Conservation (phyloP, 1,140 invertebrate genomes). For the Formica exsecta region DNA sequence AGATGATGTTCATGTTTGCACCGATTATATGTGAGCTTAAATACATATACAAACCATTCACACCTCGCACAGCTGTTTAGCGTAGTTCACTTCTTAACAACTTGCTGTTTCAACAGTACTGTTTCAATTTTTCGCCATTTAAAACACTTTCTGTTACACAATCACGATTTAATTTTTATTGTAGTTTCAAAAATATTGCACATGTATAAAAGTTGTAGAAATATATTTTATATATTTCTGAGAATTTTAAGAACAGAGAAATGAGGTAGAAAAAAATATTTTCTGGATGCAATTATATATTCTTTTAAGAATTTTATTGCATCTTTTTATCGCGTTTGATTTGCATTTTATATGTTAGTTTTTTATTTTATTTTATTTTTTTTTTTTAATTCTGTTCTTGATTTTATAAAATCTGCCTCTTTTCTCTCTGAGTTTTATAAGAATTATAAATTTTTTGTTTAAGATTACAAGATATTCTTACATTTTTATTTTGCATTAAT, state of each 20-base stretch:
- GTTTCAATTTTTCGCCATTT: not conserved
- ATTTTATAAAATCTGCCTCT: not conserved
- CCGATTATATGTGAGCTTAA: slow-evolving; percentile 1
- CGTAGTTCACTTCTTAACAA: slow-evolving; percentile 13
- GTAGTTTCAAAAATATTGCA: not conserved
- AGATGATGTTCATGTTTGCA: not conserved
- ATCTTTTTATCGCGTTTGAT: not conserved
- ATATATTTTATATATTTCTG: not conserved
- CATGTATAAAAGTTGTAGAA: not conserved
- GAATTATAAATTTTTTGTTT: no score
- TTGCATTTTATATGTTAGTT: not conserved
- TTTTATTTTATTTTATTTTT: not conserved
- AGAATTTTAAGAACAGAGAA: not conserved
- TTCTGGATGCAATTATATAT: not conserved
- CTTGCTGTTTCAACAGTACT: not conserved
- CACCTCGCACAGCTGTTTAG: not conserved
- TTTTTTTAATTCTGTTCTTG: not conserved
- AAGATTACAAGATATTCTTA: no score
- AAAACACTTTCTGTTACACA: not conserved
- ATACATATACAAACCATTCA: not conserved
- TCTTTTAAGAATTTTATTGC: not conserved
- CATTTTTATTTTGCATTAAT: no score
- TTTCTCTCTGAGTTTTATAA: not conserved
- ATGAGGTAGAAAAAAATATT: not conserved
- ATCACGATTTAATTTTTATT: not conserved